These are phyloP conservation scores for Nipponacmea schrenckii DNA, from an alignment of 2,888 invertebrate genomes.

Conservation along the genomic window DNA sequence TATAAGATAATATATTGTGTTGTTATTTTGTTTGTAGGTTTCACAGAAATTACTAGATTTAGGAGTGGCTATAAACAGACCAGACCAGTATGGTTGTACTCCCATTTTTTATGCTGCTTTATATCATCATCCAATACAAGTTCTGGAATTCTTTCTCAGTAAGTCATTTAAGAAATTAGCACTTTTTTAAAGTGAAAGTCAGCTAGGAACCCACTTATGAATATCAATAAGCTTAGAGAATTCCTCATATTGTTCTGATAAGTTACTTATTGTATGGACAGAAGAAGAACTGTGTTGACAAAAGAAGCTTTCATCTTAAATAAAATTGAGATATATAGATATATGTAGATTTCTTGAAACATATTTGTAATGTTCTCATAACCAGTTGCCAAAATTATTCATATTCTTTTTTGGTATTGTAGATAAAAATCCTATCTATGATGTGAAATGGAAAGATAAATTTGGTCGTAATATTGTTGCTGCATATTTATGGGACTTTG, in stretches of 20 bases:
- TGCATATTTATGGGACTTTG: slow-evolving; percentile 66
- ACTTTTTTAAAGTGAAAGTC: neutral
- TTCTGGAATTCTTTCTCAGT: slow-evolving; percentile 65
- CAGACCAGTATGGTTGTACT: slow-evolving; percentile 66
- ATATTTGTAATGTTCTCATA: too few relatives aligned
- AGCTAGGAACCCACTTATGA: neutral
- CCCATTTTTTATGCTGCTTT: slow-evolving; percentile 68
- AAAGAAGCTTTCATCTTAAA: too few relatives aligned
- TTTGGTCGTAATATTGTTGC: slow-evolving; percentile 67
- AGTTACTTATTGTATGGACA: too few relatives aligned
- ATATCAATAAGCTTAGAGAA: too few relatives aligned
- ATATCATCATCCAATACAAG: slow-evolving; percentile 58
- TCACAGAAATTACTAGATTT: slow-evolving; percentile 63
- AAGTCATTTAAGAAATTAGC: slow-evolving; percentile 22
- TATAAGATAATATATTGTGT: too few relatives aligned
- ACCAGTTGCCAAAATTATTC: too few relatives aligned
- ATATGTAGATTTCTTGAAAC: too few relatives aligned
- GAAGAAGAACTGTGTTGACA: too few relatives aligned
- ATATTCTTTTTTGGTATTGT: slow-evolving; percentile 18
- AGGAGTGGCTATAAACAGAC: slow-evolving; percentile 59
- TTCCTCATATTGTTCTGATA: too few relatives aligned
- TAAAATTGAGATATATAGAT: too few relatives aligned
- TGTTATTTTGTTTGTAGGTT: slow-evolving; percentile 51
- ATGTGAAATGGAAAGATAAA: slow-evolving; percentile 58
- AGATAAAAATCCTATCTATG: slow-evolving; percentile 47